These are phyloP conservation scores for Himalopsyche anomala DNA, from an alignment of 2,888 invertebrate species.

Conservation along the genomic window DNA sequence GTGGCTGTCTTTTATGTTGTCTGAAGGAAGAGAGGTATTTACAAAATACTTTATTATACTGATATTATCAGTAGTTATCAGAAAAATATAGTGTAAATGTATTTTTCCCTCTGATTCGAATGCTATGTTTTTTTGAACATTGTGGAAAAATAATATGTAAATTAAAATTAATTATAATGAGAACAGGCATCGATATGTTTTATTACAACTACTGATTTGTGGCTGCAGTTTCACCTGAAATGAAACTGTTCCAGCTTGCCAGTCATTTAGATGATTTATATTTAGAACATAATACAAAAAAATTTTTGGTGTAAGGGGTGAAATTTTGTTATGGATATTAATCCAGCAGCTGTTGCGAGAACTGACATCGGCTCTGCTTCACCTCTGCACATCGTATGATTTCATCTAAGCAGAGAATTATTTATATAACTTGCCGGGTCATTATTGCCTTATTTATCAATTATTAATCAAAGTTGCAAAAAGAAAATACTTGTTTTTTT, in stretches of 20 bases:
- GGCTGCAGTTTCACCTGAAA: neutral
- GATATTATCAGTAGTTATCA: no score
- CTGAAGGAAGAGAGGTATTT: no score
- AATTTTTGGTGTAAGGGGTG: neutral
- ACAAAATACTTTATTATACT: no score
- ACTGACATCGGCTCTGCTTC: neutral
- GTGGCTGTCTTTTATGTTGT: no score
- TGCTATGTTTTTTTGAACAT: no score
- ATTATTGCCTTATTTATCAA: no score
- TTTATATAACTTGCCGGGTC: neutral
- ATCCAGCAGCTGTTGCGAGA: neutral
- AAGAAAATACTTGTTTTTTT: neutral
- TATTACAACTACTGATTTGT: neutral
- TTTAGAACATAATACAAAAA: neutral
- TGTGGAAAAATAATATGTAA: no score
- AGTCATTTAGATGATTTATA: neutral
- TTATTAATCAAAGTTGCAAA: neutral
- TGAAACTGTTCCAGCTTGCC: constrained; percentile 20
- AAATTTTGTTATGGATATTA: constrained; percentile 2
- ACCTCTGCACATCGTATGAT: neutral
- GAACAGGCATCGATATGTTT: neutral
- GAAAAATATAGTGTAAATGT: no score
- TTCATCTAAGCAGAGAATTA: neutral
- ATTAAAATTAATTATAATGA: neutral
- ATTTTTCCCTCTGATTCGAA: no score